A percentile compares a stretch with the other conserved stretches of the same genome.
Evolutionary conservation across 2,113 vertebrate genomes (phyloP).

Genomic region (Malaclemys terrapin): DNA sequence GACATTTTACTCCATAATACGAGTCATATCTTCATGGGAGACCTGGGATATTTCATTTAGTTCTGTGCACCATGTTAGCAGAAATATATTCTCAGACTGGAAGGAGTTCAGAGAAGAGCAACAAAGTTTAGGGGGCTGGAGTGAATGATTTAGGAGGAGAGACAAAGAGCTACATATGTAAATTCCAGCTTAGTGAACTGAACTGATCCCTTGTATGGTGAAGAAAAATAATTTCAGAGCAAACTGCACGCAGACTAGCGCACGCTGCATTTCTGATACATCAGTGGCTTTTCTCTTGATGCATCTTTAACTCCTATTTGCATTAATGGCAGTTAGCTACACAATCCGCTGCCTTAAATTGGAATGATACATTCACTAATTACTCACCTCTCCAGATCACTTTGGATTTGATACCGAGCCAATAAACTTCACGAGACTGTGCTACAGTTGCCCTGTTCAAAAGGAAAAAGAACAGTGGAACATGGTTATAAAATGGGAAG

Average conservation of each 20-base stretch:
- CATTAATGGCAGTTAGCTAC: neutral
- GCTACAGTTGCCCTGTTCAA: slow-evolving; percentile 69
- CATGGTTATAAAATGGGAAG: neutral
- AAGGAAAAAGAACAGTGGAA: neutral
- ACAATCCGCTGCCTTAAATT: neutral
- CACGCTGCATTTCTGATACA: neutral
- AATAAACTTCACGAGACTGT: slow-evolving; percentile 55
- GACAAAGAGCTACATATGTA: neutral
- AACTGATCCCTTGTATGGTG: neutral
- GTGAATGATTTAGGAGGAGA: neutral
- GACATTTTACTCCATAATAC: neutral
- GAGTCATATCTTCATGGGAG: neutral
- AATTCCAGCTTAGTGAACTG: neutral
- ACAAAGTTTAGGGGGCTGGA: neutral
- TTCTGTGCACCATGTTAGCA: neutral
- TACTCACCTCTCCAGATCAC: slow-evolving; percentile 62
- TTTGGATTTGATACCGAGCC: slow-evolving; percentile 68
- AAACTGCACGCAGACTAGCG: neutral
- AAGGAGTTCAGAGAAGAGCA: neutral
- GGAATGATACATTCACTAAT: neutral
- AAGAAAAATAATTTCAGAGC: neutral
- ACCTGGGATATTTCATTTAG: neutral
- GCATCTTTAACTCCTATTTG: neutral
- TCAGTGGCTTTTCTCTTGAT: neutral
- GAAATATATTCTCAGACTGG: neutral